Evolutionary conservation across 1,140 invertebrate species (phyloP), one percentile per base, ranked within the genome.

Genomic region (Anastatus disparis): DNA sequence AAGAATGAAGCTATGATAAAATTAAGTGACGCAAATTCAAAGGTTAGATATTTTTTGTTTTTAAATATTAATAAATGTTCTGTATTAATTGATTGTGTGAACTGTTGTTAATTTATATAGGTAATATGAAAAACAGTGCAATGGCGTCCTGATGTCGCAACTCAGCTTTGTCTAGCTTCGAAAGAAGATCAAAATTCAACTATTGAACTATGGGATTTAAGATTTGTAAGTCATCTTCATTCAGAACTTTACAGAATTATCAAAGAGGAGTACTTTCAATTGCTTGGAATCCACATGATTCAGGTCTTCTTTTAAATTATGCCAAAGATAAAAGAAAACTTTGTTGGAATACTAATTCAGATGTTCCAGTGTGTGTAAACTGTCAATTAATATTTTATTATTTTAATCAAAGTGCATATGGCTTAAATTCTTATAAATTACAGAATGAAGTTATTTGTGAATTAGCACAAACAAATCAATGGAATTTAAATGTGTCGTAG

Each of bases 1-100:
- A 98, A 98, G 84, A 97, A 96, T 81, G 95, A 97, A 84, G 95
- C 96, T 31, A 97, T 99, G 72, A 97, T 98, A 76, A 98, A 97
- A 90, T 87, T 98, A 69, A 88, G 88, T 64, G 91, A 93, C 81
- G 87, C 87, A 56, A 91, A 91, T 80, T 90, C 89, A 10, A 83
- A 90, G 85, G 91, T 92, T 85, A 74, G 78, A 77, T 72, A 70
- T 72, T 61, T 69, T 66, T 46, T 40, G 38, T 55, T 35, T 9
- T 40, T 55, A 56, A 10, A 17, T 42, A 72, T 69, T 38, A 63
- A 61, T 10, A 20, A 50, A 40, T 73, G 72, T n/a, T n/a, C n/a
- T n/a, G n/a, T 22, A 52, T 6, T 38, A 20, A 52, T 48, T 66
- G 40, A 27, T n/a, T 56, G 9, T 8, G 29, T 29, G 24, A 26